A percentile compares a stretch with the other conserved stretches of the same genome.
These are phyloP conservation scores for Corynorhinus townsendii DNA, from an alignment of 2,113 vertebrate genomes.

Conservation along the genomic window DNA sequence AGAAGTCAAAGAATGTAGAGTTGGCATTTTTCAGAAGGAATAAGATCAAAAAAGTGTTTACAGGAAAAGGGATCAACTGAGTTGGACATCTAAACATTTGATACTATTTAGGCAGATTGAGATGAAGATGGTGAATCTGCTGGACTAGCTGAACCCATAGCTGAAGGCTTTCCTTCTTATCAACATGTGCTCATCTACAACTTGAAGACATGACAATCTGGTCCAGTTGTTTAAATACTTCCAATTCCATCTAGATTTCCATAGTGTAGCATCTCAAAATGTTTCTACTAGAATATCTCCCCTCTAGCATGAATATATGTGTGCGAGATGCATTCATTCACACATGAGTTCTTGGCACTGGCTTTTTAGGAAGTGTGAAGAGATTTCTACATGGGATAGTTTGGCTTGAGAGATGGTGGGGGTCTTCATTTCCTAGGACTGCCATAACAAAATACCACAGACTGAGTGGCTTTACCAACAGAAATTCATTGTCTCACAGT, in stretches of 20 bases:
- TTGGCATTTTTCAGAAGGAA: not conserved
- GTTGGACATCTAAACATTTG: not conserved
- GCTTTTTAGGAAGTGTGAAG: not conserved
- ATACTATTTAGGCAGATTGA: not conserved
- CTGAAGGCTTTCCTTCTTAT: not conserved
- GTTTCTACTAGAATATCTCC: not conserved
- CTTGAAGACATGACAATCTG: not conserved
- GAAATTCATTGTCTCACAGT: not conserved
- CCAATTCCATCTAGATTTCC: not conserved
- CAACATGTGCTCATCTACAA: not conserved
- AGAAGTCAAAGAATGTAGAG: not conserved
- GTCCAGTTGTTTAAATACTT: not conserved
- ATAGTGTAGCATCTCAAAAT: not conserved
- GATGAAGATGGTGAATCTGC: not conserved
- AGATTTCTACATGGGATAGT: not conserved
- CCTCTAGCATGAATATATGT: not conserved
- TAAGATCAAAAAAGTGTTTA: not conserved
- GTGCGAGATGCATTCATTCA: not conserved
- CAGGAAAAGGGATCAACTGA: not conserved
- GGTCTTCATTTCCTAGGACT: not conserved
- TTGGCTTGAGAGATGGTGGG: not conserved
- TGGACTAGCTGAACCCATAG: not conserved
- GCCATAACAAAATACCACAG: not conserved
- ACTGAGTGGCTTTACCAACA: not conserved
- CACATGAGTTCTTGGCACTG: not conserved